These are phyloP conservation scores for Harpegnathos saltator DNA, from an alignment of 1,140 invertebrate genomes.

Conservation along the genomic window DNA sequence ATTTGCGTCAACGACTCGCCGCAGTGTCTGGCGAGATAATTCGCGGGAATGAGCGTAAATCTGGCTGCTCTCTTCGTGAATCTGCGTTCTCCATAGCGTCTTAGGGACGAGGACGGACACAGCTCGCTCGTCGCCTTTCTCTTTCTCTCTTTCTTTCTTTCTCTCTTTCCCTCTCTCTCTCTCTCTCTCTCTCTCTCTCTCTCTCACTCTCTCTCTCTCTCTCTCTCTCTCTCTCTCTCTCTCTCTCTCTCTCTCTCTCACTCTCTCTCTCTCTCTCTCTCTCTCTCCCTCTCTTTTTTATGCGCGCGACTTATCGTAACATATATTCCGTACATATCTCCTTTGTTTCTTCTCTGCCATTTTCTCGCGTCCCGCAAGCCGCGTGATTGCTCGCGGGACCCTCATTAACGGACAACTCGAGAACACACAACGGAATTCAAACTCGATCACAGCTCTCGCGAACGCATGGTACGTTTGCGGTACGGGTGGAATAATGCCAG, in stretches of 20 bases:
- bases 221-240: slow-evolving; percentile 15
- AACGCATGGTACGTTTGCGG: slow-evolving; percentile 68
- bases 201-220: slow-evolving; percentile 20
- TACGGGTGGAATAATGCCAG: slow-evolving; percentile 60
- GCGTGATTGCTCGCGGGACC: slow-evolving; percentile 30
- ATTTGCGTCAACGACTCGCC: slow-evolving; percentile 54
- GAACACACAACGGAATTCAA: slow-evolving; percentile 71
- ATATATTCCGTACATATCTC: slow-evolving; percentile 59
- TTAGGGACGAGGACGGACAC: slow-evolving; percentile 57
- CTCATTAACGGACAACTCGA: slow-evolving; percentile 70
- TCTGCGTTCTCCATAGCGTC: slow-evolving; percentile 53
- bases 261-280: not conserved
- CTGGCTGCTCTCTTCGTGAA: slow-evolving; percentile 64
- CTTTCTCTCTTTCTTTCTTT: slow-evolving; percentile 25
- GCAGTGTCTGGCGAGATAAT: slow-evolving; percentile 60
- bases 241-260: slow-evolving; percentile 22
- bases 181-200: slow-evolving; percentile 31
- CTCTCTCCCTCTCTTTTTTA: slow-evolving; percentile 33
- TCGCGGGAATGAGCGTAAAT: slow-evolving; percentile 66
- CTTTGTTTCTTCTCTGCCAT: slow-evolving; percentile 19
- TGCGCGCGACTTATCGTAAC: slow-evolving; percentile 61
- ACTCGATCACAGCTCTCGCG: slow-evolving; percentile 79
- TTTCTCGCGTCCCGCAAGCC: slow-evolving; percentile 53
- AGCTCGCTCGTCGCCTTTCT: slow-evolving; percentile 48
- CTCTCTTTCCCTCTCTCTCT: not conserved